A percentile compares a stretch with the other conserved stretches of the same genome.
phyloP scores from a whole-genome alignment of 64 coral and sea anemone species.

The Hydrozoanthus tunicans region DNA sequence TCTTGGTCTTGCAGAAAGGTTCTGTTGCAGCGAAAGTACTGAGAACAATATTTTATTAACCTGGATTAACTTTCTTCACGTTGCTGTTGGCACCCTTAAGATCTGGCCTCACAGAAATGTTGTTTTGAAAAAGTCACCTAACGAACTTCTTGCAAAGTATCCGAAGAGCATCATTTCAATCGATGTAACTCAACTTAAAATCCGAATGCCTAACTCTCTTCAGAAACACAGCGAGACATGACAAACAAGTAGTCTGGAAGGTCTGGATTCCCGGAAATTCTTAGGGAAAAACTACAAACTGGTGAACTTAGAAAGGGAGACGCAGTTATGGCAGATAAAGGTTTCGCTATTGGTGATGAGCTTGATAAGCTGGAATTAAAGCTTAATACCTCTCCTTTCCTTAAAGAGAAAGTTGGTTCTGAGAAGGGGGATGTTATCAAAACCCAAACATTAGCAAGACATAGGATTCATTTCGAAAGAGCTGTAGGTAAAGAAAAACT shows the following conservation, averaged over 20 bases:
- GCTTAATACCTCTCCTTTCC: not conserved
- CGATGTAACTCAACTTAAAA: slow-evolving; percentile 70
- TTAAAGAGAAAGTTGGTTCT: not conserved
- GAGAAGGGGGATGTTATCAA: not conserved
- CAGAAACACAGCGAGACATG: slow-evolving; percentile 57
- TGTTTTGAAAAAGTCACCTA: slow-evolving; percentile 56
- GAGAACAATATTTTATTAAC: slow-evolving; percentile 57
- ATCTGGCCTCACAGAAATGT: slow-evolving; percentile 72
- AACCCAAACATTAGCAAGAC: not conserved
- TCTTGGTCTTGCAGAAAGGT: slow-evolving; percentile 61
- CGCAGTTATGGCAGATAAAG: not conserved
- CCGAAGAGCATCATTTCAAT: slow-evolving; percentile 62
- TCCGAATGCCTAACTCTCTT: slow-evolving; percentile 69
- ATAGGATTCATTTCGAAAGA: slow-evolving; percentile 12
- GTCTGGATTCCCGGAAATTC: slow-evolving; percentile 16
- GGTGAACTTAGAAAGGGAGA: slow-evolving; percentile 1
- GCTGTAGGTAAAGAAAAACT: not conserved
- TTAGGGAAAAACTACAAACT: slow-evolving; percentile 12
- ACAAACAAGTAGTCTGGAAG: slow-evolving; percentile 11
- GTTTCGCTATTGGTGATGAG: not conserved
- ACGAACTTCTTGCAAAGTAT: slow-evolving; percentile 47
- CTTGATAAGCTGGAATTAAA: not conserved
- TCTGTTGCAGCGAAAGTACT: slow-evolving; percentile 50
- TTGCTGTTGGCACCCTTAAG: slow-evolving; percentile 62
- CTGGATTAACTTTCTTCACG: slow-evolving; percentile 63